Percentiles rank a stretch among this genome's conserved stretches.
Conservation (phyloP, 2,888 invertebrate species). For the Acleris cristana region DNA sequence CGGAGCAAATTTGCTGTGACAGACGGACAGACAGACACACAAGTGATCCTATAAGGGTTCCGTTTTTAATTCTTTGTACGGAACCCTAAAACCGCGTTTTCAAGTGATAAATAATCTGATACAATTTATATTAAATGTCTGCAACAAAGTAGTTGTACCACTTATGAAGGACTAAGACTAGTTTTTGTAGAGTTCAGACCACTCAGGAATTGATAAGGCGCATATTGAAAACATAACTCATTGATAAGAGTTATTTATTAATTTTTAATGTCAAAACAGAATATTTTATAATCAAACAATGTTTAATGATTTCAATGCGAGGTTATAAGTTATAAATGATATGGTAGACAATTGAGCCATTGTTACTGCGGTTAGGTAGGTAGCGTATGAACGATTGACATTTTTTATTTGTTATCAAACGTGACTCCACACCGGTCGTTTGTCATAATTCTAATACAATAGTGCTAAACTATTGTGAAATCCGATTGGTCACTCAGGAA, state of each 20-base stretch:
- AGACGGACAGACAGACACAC: too few species aligned
- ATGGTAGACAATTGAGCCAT: conserved; percentile 26
- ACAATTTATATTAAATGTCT: too few species aligned
- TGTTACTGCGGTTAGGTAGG: conserved; percentile 21
- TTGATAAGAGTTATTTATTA: conserved; percentile 32
- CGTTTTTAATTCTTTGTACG: too few species aligned
- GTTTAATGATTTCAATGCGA: conserved; percentile 18
- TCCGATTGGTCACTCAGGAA: too few species aligned
- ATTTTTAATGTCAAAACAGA: conserved; percentile 30
- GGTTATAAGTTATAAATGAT: conserved; percentile 10
- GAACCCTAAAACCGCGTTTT: too few species aligned
- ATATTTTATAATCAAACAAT: conserved; percentile 20
- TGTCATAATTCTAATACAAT: conserved; percentile 19
- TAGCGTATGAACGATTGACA: conserved; percentile 7
- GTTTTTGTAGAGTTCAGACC: conserved; percentile 9
- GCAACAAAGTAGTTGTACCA: too few species aligned
- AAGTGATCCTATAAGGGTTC: too few species aligned
- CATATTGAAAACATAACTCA: conserved; percentile 23
- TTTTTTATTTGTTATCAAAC: conserved; percentile 12
- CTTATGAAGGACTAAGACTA: conserved; percentile 8
- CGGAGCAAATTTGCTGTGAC: too few species aligned
- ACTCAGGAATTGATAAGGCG: conserved; percentile 23
- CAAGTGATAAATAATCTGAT: too few species aligned
- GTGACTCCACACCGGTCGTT: conserved; percentile 8
- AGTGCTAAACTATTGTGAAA: not conserved